Evolutionary conservation across 2,797 vertebrate genomes (phyloP).

Genomic region (Heterohyrax brucei): DNA sequence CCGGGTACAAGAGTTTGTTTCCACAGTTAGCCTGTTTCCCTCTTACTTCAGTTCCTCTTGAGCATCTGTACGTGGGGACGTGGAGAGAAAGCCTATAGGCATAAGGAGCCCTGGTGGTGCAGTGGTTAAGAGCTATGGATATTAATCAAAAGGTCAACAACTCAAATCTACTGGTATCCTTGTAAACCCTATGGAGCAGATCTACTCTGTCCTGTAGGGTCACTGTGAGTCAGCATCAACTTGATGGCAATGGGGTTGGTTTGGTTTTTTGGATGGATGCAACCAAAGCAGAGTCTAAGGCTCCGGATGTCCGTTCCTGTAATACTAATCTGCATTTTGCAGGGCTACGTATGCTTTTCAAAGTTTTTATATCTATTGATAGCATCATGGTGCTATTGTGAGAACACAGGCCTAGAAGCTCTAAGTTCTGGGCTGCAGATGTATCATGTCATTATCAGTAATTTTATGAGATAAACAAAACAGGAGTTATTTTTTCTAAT

Average conservation of each 20-base stretch:
- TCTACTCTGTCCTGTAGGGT: too few species aligned
- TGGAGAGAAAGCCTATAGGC: neutral
- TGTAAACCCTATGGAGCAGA: too few species aligned
- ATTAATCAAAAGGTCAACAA: too few species aligned
- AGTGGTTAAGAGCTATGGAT: too few species aligned
- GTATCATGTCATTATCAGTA: conserved; percentile 8
- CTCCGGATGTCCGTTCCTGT: neutral
- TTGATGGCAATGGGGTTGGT: too few species aligned
- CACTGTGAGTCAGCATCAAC: too few species aligned
- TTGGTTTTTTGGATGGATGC: too few species aligned
- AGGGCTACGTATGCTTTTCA: neutral
- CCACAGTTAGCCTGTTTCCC: neutral
- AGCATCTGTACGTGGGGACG: neutral
- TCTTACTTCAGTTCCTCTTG: too few species aligned
- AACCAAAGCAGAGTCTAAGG: neutral
- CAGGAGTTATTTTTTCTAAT: neutral
- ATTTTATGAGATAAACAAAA: neutral
- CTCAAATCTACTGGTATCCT: too few species aligned
- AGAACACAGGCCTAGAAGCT: neutral
- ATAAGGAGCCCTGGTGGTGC: too few species aligned
- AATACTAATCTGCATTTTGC: neutral
- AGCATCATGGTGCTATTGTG: neutral
- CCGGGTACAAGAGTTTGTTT: neutral
- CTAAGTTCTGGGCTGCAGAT: neutral
- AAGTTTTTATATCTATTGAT: neutral